These are phyloP conservation scores for Paratilapia polleni DNA, from an alignment of 2,113 vertebrate species.

Conservation along the genomic window DNA sequence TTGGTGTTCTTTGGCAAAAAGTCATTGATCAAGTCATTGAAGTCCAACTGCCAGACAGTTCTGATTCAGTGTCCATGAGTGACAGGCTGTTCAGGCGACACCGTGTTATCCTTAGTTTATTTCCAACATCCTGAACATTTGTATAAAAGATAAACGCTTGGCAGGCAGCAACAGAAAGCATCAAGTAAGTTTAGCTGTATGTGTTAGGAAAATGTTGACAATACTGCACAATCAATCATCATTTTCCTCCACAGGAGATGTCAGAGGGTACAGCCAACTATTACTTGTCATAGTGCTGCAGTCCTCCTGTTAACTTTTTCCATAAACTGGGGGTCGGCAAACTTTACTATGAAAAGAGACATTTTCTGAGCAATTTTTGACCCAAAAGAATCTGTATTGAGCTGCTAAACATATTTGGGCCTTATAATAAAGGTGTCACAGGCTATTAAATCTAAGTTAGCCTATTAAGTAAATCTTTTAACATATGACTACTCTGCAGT, in stretches of 20 bases:
- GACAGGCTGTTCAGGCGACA: neutral
- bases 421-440: too few relatives aligned
- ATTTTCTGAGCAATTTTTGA: too few relatives aligned
- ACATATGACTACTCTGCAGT: neutral
- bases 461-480: too few relatives aligned
- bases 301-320: too few relatives aligned
- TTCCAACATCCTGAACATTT: neutral
- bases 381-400: fast-evolving
- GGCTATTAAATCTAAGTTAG: too few relatives aligned
- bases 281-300: too few relatives aligned
- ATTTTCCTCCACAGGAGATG: neutral
- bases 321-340: too few relatives aligned
- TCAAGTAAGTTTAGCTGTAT: neutral
- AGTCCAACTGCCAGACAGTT: neutral
- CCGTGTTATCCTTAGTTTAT: neutral
- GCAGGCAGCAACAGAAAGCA: neutral
- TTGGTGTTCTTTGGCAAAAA: neutral
- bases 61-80: neutral
- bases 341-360: too few relatives aligned
- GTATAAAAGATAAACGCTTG: neutral
- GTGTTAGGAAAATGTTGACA: neutral
- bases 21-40: neutral
- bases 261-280: neutral
- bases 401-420: too few relatives aligned
- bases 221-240: neutral